A percentile compares a stretch with the other conserved stretches of the same genome.
These are phyloP conservation scores for Alcedo atthis DNA, from an alignment of 2,797 vertebrate species.

Conservation along the genomic window DNA sequence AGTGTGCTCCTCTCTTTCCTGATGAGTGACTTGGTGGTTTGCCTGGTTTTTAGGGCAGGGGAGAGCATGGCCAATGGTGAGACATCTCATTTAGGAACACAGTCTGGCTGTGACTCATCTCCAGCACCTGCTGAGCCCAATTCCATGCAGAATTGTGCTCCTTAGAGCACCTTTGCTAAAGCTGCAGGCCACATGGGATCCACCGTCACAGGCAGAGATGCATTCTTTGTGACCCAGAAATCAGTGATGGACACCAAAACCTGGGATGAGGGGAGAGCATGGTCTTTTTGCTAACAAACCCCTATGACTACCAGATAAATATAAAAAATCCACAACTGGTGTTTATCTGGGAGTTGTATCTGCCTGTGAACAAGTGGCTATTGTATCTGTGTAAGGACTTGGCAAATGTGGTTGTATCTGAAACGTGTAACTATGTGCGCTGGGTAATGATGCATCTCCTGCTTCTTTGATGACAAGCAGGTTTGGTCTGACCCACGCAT, in stretches of 20 bases:
- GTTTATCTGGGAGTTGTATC: background rate
- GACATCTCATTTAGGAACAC: background rate
- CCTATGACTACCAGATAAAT: background rate
- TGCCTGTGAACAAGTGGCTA: background rate
- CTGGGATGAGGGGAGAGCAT: background rate
- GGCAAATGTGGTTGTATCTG: background rate
- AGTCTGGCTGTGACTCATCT: background rate
- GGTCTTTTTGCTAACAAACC: background rate
- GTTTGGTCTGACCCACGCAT: background rate
- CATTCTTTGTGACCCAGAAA: background rate
- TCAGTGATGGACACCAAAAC: background rate
- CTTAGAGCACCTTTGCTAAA: background rate
- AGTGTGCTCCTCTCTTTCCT: background rate
- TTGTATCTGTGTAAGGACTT: background rate
- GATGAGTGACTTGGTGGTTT: background rate
- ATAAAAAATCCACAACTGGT: background rate
- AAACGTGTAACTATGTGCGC: background rate
- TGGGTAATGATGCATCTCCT: background rate
- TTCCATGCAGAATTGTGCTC: background rate
- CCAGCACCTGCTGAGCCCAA: background rate
- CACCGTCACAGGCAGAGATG: background rate
- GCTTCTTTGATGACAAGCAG: background rate
- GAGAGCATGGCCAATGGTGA: background rate
- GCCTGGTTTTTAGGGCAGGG: background rate
- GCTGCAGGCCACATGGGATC: background rate